These are phyloP conservation scores for Nemapogon koenigi DNA, from an alignment of 2,888 invertebrate genomes.

Conservation along the genomic window DNA sequence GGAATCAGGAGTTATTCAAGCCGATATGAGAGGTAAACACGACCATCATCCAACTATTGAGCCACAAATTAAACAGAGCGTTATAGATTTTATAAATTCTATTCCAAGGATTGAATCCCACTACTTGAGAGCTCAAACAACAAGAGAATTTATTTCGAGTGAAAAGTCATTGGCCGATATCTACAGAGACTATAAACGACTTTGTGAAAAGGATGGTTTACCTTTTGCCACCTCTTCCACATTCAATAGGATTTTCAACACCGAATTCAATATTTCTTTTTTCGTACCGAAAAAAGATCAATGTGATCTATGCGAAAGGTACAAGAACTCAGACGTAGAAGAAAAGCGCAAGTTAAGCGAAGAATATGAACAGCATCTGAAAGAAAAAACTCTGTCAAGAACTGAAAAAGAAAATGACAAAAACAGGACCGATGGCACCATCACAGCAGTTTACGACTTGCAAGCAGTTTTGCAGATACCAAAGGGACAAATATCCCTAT, in stretches of 20 bases:
- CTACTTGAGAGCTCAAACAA: conserved; percentile 17
- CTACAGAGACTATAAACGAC: conserved; percentile 16
- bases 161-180: conserved; percentile 18
- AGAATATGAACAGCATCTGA: conserved; percentile 10
- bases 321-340: conserved; percentile 12
- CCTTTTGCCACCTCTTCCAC: conserved; percentile 14
- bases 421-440: conserved; percentile 6
- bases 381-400: conserved; percentile 9
- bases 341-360: conserved; percentile 12
- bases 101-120: conserved; percentile 16
- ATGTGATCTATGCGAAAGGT: conserved; percentile 18
- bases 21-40: conserved; percentile 9
- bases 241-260: conserved; percentile 20
- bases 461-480: conserved; percentile 18
- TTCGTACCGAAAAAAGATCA: conserved; percentile 19
- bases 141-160: conserved; percentile 17
- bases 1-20: conserved; percentile 1
- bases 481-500: conserved; percentile 16
- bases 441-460: conserved; percentile 19
- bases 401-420: conserved; percentile 16
- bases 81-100: conserved; percentile 10
- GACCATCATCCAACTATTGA: conserved; percentile 2
- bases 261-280: conserved; percentile 20
- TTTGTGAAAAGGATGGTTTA: conserved; percentile 14
- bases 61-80: conserved; percentile 9